Evolutionary conservation across 2,888 invertebrate genomes (phyloP).

Genomic region (Tachina grossa): DNA sequence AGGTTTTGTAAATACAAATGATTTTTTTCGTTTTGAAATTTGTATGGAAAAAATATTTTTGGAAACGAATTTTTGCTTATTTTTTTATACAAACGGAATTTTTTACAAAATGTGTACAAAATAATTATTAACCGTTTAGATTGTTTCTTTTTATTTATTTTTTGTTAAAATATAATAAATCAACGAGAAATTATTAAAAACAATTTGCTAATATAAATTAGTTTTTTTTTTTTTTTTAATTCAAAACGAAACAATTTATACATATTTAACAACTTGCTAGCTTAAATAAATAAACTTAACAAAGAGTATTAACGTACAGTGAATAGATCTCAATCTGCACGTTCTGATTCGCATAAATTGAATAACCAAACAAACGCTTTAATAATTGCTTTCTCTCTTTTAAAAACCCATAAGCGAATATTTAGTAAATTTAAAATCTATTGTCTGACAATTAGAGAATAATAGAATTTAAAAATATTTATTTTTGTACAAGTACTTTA

Average conservation of each 20-base stretch:
- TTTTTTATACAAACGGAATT: too few species aligned
- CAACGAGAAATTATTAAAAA: too few species aligned
- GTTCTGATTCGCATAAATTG: not conserved
- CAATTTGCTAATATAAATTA: too few species aligned
- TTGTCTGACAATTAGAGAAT: constrained; percentile 51
- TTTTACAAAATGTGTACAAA: too few species aligned
- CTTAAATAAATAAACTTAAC: not conserved
- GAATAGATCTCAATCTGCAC: not conserved
- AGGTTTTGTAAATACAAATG: too few species aligned
- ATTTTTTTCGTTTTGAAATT: too few species aligned
- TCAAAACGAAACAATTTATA: not conserved
- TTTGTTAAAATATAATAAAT: too few species aligned
- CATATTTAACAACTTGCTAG: not conserved
- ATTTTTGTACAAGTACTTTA: constrained; percentile 21
- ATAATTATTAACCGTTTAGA: too few species aligned
- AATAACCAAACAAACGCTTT: not conserved
- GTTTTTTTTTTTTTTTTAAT: too few species aligned
- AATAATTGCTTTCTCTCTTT: not conserved
- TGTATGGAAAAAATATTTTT: too few species aligned
- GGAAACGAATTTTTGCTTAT: too few species aligned
- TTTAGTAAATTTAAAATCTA: constrained; percentile 49
- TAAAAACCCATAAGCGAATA: not conserved
- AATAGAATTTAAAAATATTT: constrained; percentile 47
- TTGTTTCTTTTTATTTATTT: too few species aligned
- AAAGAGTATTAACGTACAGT: not conserved